Conservation (phyloP, 1,140 invertebrate genomes). For the Harpegnathos saltator region DNA sequence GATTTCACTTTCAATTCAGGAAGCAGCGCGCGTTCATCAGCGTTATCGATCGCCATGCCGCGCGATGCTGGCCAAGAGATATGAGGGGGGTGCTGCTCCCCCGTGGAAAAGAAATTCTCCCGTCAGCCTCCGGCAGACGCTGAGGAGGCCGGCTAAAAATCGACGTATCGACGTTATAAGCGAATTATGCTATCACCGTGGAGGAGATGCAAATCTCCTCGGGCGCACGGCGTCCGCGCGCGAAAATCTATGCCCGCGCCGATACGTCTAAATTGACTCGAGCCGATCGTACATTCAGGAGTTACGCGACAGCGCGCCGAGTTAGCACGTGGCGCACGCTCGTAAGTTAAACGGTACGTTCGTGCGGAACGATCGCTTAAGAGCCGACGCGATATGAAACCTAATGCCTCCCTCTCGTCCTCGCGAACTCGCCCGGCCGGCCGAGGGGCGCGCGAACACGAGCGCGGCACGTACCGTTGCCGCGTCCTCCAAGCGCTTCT, state of each 20-base stretch:
- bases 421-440: background rate
- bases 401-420: conserved; percentile 12
- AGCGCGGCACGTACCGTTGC: conserved; percentile 22
- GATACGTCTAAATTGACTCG: conserved; percentile 1
- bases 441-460: too few relatives aligned
- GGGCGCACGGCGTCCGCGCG: too few relatives aligned
- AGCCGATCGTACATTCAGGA: background rate
- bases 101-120: too few relatives aligned
- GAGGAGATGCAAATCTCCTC: background rate
- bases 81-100: too few relatives aligned
- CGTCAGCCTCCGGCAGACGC: too few relatives aligned
- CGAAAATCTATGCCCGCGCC: background rate
- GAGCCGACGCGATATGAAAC: conserved; percentile 24
- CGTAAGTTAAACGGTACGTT: conserved; percentile 4
- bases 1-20: too few relatives aligned
- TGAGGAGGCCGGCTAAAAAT: too few relatives aligned
- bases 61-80: too few relatives aligned
- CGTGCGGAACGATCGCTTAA: conserved; percentile 15
- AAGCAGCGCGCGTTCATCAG: too few relatives aligned
- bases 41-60: too few relatives aligned
- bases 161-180: too few relatives aligned
- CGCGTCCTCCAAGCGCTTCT: background rate
- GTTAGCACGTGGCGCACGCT: conserved; percentile 10
- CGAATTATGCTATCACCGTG: background rate
- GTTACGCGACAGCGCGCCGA: background rate